Conservation (phyloP, 92 coral and sea anemone genomes). For the Phenganax stokvisi region DNA sequence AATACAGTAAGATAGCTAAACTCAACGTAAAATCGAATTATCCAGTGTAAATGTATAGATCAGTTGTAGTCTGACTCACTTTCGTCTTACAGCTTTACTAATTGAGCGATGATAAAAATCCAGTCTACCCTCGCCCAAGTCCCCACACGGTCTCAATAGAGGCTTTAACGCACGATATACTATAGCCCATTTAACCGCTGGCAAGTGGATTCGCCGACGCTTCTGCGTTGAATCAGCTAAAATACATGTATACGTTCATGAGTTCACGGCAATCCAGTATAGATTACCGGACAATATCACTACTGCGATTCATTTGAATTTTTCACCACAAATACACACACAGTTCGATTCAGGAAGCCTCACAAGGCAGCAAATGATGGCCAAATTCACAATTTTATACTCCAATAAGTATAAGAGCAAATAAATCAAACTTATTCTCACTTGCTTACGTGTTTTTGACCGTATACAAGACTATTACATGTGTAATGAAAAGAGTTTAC, state of each 20-base stretch:
- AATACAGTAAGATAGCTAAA: not conserved
- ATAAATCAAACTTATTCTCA: no score
- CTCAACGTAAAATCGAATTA: not conserved
- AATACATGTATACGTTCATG: no score
- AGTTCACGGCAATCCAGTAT: no score
- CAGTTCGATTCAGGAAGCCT: not conserved
- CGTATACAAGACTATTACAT: no score
- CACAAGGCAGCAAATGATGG: no score
- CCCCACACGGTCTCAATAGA: conserved; percentile 96
- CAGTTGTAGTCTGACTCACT: conserved; percentile 48
- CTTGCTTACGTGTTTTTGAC: no score
- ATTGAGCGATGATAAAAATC: conserved; percentile 97
- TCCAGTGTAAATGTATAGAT: not conserved
- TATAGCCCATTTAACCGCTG: conserved; percentile 97
- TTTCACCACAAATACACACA: not conserved
- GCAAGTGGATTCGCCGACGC: conserved; percentile 45
- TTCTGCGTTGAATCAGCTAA: conserved; percentile 15
- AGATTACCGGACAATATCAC: not conserved
- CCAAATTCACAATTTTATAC: no score
- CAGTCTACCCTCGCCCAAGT: conserved; percentile 95
- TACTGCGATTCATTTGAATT: not conserved
- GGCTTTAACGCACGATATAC: conserved; percentile 98
- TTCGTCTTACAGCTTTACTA: conserved; percentile 93
- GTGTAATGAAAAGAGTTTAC: conserved; percentile 5
- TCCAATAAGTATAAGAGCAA: no score